These are phyloP conservation scores for Listronotus oregonensis DNA, from an alignment of 1,140 invertebrate species.

Conservation along the genomic window DNA sequence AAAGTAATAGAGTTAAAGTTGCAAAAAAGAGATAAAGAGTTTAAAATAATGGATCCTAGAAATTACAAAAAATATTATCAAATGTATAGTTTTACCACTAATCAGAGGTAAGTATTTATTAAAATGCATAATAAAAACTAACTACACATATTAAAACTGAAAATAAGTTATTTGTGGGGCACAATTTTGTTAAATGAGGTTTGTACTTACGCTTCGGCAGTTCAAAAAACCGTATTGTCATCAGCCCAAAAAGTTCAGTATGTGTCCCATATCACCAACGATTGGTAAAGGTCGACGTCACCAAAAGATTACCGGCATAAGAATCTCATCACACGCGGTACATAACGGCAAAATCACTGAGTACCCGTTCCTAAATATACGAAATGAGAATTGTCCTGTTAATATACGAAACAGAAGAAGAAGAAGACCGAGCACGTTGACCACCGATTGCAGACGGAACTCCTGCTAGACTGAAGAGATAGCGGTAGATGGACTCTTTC, in stretches of 20 bases:
- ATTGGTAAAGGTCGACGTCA: constrained; percentile 28
- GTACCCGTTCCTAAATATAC: constrained; percentile 19
- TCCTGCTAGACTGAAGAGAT: constrained; percentile 33
- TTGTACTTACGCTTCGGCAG: constrained; percentile 43
- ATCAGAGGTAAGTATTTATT: too few species aligned
- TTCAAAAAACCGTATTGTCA: constrained; percentile 38
- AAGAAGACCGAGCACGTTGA: not conserved
- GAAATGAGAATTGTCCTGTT: constrained; percentile 20
- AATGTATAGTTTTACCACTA: too few species aligned
- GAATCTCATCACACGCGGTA: constrained; percentile 33
- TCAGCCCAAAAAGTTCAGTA: constrained; percentile 38
- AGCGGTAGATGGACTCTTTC: constrained; percentile 34
- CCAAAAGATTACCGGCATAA: constrained; percentile 30
- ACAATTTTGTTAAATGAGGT: too few species aligned
- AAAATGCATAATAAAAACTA: too few species aligned
- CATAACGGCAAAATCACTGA: constrained; percentile 35
- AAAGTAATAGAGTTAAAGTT: too few species aligned
- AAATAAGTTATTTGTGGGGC: too few species aligned
- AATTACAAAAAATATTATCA: too few species aligned
- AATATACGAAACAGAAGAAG: constrained; percentile 14
- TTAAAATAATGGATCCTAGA: too few species aligned
- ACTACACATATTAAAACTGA: too few species aligned
- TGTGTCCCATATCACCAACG: constrained; percentile 30
- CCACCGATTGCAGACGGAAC: constrained; percentile 15
- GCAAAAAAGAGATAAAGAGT: too few species aligned